Conservation (phyloP, 2,113 vertebrate genomes). For the Struthio camelus region DNA sequence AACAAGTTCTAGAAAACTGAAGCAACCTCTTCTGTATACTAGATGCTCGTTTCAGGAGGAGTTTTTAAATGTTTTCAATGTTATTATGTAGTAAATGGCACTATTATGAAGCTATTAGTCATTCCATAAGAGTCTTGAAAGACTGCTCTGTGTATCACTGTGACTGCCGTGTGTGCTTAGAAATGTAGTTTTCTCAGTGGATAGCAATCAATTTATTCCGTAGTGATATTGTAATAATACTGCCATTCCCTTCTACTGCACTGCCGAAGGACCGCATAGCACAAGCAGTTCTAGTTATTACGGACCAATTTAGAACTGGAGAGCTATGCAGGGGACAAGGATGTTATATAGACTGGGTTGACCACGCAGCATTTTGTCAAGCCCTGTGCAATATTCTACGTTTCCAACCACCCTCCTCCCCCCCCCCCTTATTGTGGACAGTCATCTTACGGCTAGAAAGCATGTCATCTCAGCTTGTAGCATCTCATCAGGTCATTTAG, state of each 20-base stretch:
- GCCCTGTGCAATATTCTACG: constrained; percentile 92
- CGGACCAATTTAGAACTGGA: constrained; percentile 83
- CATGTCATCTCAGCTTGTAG: constrained; percentile 29
- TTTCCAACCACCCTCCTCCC: neutral
- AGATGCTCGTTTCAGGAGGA: constrained; percentile 92
- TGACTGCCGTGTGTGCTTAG: constrained; percentile 98
- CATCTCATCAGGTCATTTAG: constrained; percentile 47
- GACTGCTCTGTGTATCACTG: constrained; percentile 99
- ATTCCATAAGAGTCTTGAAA: constrained; percentile 94
- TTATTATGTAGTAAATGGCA: constrained; percentile 96
- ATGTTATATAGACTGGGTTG: constrained; percentile 69
- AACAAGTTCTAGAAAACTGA: constrained; percentile 88
- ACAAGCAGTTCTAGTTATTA: constrained; percentile 79
- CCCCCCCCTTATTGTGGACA: neutral
- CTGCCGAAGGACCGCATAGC: constrained; percentile 82
- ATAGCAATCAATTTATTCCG: constrained; percentile 91
- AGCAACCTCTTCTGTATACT: constrained; percentile 93
- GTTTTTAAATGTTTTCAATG: constrained; percentile 98
- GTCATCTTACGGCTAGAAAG: constrained; percentile 35
- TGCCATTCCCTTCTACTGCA: constrained; percentile 93
- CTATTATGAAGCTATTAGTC: constrained; percentile 98
- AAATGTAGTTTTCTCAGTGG: constrained; percentile 96
- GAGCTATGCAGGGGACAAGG: constrained; percentile 75
- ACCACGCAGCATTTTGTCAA: constrained; percentile 93
- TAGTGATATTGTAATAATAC: constrained; percentile 94